Evolutionary conservation across 2,888 invertebrate genomes (phyloP).

Genomic region (Nephrotoma flavescens): DNA sequence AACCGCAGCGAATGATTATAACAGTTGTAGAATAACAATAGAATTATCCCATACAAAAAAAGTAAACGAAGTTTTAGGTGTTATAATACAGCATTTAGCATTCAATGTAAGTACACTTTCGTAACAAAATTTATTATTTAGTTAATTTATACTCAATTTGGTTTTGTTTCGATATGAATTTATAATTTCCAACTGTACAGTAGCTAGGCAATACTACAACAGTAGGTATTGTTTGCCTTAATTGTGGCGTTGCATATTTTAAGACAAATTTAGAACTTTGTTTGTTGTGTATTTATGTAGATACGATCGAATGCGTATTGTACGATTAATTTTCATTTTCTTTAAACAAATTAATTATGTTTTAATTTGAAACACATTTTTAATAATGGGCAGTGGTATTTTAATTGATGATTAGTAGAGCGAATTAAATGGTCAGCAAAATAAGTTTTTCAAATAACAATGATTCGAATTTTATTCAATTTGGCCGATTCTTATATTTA

Average conservation of each 20-base stretch:
- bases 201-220: neutral
- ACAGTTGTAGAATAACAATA: constrained; percentile 12
- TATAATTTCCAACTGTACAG: neutral
- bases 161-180: neutral
- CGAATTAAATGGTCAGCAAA: neutral
- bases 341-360: neutral
- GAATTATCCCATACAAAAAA: constrained; percentile 31
- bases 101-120: constrained; percentile 43
- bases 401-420: neutral
- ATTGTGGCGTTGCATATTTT: neutral
- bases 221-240: neutral
- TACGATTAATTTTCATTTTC: neutral
- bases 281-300: neutral
- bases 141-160: neutral
- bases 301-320: neutral
- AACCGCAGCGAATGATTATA: constrained; percentile 6
- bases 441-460: too few relatives aligned
- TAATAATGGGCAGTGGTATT: neutral
- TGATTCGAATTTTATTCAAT: too few relatives aligned
- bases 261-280: neutral
- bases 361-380: neutral
- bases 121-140: neutral
- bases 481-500: too few relatives aligned
- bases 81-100: constrained; percentile 73
- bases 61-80: constrained; percentile 69